Base-by-base conservation (phyloP, 2,888 invertebrate species). In the Hedya salicella region DNA sequence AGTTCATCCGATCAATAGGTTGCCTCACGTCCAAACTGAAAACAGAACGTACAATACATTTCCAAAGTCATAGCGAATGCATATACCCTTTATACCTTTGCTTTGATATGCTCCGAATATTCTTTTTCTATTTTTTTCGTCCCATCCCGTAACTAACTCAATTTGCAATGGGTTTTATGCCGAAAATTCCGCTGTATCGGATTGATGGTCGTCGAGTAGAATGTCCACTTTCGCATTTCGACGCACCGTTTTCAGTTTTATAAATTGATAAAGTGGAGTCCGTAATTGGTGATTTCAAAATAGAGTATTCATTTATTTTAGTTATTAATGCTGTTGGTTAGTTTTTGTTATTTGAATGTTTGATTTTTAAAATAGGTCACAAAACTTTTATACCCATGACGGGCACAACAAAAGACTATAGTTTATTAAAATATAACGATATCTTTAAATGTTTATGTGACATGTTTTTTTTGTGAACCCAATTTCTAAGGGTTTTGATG, bases 171-270 rank as follows among this genome's bases (percentile, higher is more conserved):
- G 39, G 25, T 19, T 59, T 44, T 59, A 13, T 36, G 19, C 36
- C 46, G 19, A n/a, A 59, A 48, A 49, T 49, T 60, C 40, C 25
- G 25, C 60, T 60, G 25, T 40, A 49, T 16, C 49, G 40, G 25
- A 60, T 36, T 42, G 36, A 44, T 57, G 8, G 17, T 5, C 6
- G 53, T 40, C 39, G 39, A 19, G 39, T 6, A 30, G 13, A n/a
- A 11, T 42, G 25, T 40, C 25, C 54, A 42, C 53, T 52, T 48
- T 53, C 8, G 39, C 9, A 39, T 39, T n/a, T 53, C 4, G n/a
- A 39, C 17, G 9, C 36, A 21, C 8, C 53, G 19, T 39, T 19
- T 19, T 19, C 19, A 14, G n/a, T 49, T 30, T 8, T 49, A 13
- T 30, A 30, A 4, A 25, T 49, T 19, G 36, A 52, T 17, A 36